Conservation (phyloP, 1,140 invertebrate species). For the Cherax destructor region DNA sequence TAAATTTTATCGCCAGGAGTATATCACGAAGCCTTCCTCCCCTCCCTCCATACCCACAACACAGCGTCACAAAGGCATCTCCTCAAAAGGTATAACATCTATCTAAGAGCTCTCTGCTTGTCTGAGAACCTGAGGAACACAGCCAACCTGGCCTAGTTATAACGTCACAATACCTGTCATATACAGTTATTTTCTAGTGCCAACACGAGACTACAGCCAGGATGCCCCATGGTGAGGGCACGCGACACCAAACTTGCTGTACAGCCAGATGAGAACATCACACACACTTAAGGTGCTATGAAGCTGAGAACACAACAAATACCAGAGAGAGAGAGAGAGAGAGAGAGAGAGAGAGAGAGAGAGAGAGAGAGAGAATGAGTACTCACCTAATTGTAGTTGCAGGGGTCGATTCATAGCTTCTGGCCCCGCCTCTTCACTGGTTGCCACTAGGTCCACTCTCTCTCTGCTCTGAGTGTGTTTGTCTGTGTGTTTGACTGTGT, state of each 20-base stretch:
- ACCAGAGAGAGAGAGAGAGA: too few species aligned
- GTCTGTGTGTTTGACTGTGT: too few species aligned
- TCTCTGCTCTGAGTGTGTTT: too few species aligned
- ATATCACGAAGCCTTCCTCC: background rate
- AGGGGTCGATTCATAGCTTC: too few species aligned
- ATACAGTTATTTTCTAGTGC: too few species aligned
- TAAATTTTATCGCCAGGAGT: conserved; percentile 25
- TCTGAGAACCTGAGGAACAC: background rate
- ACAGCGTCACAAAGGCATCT: background rate
- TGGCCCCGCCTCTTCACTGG: too few species aligned
- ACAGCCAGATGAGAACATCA: background rate
- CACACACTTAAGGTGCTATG: background rate
- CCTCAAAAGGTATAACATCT: background rate
- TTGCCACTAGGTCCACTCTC: too few species aligned
- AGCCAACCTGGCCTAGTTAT: background rate
- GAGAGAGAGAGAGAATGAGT: background rate
- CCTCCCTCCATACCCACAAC: background rate
- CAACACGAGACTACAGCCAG: too few species aligned
- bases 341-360: too few species aligned
- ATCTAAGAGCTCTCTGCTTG: background rate
- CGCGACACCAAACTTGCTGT: background rate
- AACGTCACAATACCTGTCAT: too few species aligned
- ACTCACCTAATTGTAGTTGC: background rate
- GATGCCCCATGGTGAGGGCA: background rate
- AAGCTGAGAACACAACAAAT: too few species aligned